Evolutionary conservation across 2,113 vertebrate genomes (phyloP).

Genomic region (Onychostruthus taczanowskii): DNA sequence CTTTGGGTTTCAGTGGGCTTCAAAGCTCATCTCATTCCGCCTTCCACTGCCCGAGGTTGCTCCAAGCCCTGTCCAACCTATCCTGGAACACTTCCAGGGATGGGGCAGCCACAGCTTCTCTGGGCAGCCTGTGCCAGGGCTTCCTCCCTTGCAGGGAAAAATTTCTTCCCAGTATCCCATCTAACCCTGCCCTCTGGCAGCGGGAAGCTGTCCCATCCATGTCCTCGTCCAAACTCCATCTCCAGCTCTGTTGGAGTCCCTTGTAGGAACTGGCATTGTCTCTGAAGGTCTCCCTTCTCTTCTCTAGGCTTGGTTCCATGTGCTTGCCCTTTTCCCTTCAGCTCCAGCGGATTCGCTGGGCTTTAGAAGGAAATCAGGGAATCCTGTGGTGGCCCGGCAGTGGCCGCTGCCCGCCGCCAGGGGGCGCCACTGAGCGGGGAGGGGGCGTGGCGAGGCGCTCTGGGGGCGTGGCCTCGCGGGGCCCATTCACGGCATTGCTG

Average conservation of each 20-base stretch:
- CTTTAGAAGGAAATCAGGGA: background rate
- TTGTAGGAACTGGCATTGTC: background rate
- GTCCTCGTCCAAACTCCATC: background rate
- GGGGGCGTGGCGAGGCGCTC: background rate
- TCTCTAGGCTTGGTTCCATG: background rate
- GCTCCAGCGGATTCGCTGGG: background rate
- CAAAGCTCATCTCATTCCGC: background rate
- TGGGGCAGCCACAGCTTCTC: background rate
- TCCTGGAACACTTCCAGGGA: background rate
- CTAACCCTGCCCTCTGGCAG: background rate
- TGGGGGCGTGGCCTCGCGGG: background rate
- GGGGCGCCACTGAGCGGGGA: background rate
- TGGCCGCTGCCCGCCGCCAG: background rate
- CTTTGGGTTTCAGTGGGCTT: background rate
- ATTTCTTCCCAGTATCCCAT: background rate
- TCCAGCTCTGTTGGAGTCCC: background rate
- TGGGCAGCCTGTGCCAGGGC: background rate
- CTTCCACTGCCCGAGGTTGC: background rate
- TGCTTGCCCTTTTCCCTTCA: background rate
- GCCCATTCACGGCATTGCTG: rapidly evolving
- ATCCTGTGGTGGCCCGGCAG: background rate
- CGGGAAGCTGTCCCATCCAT: background rate
- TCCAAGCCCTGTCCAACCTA: background rate
- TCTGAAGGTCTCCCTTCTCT: background rate
- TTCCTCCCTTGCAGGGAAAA: background rate